These are phyloP conservation scores for Aspidiotus rigidus DNA, from an alignment of 2,888 invertebrate species.

Conservation along the genomic window DNA sequence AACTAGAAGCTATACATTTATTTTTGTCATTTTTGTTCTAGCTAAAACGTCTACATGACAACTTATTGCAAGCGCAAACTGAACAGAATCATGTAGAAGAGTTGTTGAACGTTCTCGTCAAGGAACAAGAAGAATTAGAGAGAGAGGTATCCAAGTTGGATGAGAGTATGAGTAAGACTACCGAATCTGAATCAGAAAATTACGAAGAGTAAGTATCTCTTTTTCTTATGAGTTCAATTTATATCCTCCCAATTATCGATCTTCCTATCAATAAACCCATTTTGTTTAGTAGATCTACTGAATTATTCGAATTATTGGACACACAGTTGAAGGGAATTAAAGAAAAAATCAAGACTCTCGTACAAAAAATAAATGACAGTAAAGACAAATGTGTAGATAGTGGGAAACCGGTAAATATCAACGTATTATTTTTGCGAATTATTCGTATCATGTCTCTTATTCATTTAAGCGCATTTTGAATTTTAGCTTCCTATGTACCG, in stretches of 20 bases:
- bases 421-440: not conserved
- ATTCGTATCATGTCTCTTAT: not conserved
- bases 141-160: slow-evolving; percentile 11
- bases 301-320: slow-evolving; percentile 16
- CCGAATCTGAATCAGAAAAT: slow-evolving; percentile 5
- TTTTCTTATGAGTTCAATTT: not conserved
- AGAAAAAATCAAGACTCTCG: slow-evolving; percentile 13
- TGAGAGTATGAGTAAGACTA: slow-evolving; percentile 3
- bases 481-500: slow-evolving; percentile 18
- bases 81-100: slow-evolving; percentile 28
- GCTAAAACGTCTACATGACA: slow-evolving; percentile 13
- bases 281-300: slow-evolving; percentile 10
- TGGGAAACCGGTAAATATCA: slow-evolving; percentile 15
- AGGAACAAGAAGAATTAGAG: slow-evolving; percentile 22
- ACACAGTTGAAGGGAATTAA: slow-evolving; percentile 11
- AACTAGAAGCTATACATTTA: not conserved
- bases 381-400: slow-evolving; percentile 13
- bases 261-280: not conserved
- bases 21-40: not conserved
- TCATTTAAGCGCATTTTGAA: not conserved
- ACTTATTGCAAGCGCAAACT: slow-evolving; percentile 11
- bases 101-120: slow-evolving; percentile 5
- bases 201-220: slow-evolving; percentile 14
- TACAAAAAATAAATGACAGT: slow-evolving; percentile 15
- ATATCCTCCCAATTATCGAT: not conserved